A percentile compares a stretch with the other conserved stretches of the same genome.
Evolutionary conservation across 1,140 invertebrate species (phyloP).

Genomic region (Oedothorax gibbosus): DNA sequence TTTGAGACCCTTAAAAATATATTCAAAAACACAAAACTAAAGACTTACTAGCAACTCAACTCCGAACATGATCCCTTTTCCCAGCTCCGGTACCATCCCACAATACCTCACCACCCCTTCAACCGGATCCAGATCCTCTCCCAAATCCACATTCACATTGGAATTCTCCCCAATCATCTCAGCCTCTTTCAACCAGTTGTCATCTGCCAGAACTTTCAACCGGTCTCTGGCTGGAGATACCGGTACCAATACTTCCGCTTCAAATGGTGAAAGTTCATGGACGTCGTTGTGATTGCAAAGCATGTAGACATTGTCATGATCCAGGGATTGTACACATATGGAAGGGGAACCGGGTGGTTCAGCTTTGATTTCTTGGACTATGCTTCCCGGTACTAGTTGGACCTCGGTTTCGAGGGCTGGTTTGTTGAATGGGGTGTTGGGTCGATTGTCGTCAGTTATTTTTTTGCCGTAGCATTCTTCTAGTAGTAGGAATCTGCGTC

Average conservation of each 20-base stretch:
- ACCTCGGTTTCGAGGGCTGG: slow-evolving; percentile 56
- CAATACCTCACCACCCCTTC: slow-evolving; percentile 58
- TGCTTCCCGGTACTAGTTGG: slow-evolving; percentile 52
- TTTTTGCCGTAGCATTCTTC: slow-evolving; percentile 60
- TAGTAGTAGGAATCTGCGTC: slow-evolving; percentile 41
- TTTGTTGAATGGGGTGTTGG: slow-evolving; percentile 19
- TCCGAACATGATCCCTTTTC: slow-evolving; percentile 60
- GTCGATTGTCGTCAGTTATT: slow-evolving; percentile 47
- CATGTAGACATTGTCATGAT: slow-evolving; percentile 59
- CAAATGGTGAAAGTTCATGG: slow-evolving; percentile 57
- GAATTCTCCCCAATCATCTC: slow-evolving; percentile 55
- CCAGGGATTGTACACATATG: slow-evolving; percentile 56
- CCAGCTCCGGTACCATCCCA: slow-evolving; percentile 58
- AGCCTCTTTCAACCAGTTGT: slow-evolving; percentile 49
- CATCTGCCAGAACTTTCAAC: slow-evolving; percentile 44
- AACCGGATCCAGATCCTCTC: slow-evolving; percentile 51
- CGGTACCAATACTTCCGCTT: slow-evolving; percentile 57
- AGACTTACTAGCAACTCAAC: slow-evolving; percentile 59
- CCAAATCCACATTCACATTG: slow-evolving; percentile 59
- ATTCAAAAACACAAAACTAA: too few species aligned
- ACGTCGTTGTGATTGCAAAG: slow-evolving; percentile 40
- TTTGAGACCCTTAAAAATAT: too few species aligned
- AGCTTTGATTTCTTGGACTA: slow-evolving; percentile 55
- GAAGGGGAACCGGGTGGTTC: slow-evolving; percentile 32
- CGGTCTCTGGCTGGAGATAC: slow-evolving; percentile 53